phyloP scores from a whole-genome alignment of 2,888 invertebrate species.

The Cryptus viduatorius region DNA sequence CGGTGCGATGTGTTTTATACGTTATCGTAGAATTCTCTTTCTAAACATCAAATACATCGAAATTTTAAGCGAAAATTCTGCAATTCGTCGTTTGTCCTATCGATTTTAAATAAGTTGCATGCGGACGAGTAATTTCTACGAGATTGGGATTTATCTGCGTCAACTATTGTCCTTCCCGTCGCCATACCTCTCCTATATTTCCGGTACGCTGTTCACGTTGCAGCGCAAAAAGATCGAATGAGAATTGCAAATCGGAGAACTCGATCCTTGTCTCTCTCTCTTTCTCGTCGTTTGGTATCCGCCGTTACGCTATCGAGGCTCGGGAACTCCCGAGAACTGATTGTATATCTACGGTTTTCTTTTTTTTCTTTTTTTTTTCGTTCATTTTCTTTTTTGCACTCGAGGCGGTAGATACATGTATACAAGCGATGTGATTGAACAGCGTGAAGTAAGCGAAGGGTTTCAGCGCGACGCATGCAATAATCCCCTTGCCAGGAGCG shows the following conservation, averaged over 20 bases:
- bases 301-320: background rate
- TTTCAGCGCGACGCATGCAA: slow-evolving; percentile 38
- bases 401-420: slow-evolving; percentile 3
- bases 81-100: background rate
- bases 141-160: background rate
- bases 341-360: background rate
- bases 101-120: background rate
- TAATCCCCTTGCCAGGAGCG: slow-evolving; percentile 27
- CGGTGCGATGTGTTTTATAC: background rate
- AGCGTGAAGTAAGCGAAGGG: background rate
- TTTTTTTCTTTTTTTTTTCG: background rate
- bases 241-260: slow-evolving; percentile 56
- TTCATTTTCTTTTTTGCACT: background rate
- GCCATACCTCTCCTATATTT: background rate
- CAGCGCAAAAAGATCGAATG: slow-evolving; percentile 22
- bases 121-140: background rate
- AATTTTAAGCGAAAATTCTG: background rate
- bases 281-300: background rate
- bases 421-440: slow-evolving; percentile 1
- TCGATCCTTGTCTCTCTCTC: background rate
- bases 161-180: background rate
- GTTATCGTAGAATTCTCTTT: background rate
- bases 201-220: background rate
- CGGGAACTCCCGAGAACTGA: background rate
- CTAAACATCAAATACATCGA: background rate